phyloP scores from a whole-genome alignment of 2,113 vertebrate species.

The Pongo pygmaeus region DNA sequence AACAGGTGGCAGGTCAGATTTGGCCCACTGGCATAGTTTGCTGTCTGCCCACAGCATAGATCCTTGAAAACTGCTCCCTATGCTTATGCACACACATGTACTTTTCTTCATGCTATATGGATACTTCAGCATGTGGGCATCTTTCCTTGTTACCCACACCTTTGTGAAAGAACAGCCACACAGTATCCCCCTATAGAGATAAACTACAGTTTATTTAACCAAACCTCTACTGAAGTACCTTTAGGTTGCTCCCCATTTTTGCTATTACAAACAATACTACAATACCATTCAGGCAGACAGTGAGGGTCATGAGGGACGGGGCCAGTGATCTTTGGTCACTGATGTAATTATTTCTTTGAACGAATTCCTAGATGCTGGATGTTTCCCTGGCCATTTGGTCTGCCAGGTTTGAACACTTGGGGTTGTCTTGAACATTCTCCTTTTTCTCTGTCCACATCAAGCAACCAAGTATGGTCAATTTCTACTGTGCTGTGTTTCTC shows the following conservation, averaged over 20 bases:
- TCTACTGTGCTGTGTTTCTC: neutral
- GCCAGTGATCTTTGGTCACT: neutral
- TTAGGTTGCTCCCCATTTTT: neutral
- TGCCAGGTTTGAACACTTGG: fast-evolving
- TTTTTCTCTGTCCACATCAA: neutral
- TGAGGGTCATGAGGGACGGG: fast-evolving
- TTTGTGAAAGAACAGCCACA: neutral
- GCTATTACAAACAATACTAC: neutral
- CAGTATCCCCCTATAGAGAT: fast-evolving
- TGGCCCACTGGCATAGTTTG: neutral
- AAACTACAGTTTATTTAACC: neutral
- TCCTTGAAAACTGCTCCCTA: neutral
- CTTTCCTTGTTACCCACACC: neutral
- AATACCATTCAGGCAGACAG: neutral
- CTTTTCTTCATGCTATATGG: neutral
- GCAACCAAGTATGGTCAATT: fast-evolving
- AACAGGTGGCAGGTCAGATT: neutral
- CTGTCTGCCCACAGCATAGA: neutral
- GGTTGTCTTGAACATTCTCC: neutral
- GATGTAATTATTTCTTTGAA: neutral
- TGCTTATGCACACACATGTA: fast-evolving
- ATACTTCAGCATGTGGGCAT: neutral
- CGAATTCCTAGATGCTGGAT: neutral
- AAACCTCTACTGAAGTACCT: neutral
- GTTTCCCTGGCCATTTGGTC: neutral